phyloP scores from a whole-genome alignment of 2,797 vertebrate genomes.

The Moxostoma hubbsi region DNA sequence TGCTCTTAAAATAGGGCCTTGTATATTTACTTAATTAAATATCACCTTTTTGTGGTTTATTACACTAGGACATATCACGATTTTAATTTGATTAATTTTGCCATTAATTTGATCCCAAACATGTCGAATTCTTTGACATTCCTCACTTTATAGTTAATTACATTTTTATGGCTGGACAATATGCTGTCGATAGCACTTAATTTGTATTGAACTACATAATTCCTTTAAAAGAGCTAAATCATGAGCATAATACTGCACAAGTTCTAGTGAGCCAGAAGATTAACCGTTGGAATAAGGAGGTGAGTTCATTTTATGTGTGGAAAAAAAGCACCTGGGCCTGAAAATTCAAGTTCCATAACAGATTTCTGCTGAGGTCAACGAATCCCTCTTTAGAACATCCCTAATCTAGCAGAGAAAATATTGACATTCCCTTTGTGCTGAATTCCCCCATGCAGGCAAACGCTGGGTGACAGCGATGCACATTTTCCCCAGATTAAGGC shows the following conservation, averaged over 20 bases:
- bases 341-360: background rate
- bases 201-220: slow-evolving; percentile 7
- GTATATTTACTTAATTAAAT: no score
- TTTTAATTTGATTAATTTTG: no score
- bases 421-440: slow-evolving; percentile 61
- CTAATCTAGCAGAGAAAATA: slow-evolving; percentile 62
- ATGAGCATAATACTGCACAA: background rate
- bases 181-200: background rate
- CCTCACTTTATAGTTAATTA: no score
- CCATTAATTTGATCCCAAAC: no score
- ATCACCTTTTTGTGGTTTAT: no score
- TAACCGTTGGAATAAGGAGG: slow-evolving; percentile 41
- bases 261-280: background rate
- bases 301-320: slow-evolving; percentile 19
- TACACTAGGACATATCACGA: no score
- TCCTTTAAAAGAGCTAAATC: slow-evolving; percentile 14
- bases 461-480: slow-evolving; percentile 60
- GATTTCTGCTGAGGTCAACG: slow-evolving; percentile 54
- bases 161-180: no score
- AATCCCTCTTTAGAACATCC: slow-evolving; percentile 55
- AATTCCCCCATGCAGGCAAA: slow-evolving; percentile 59
- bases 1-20: no score
- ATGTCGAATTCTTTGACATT: no score
- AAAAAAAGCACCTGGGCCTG: background rate
- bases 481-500: slow-evolving; percentile 60